Base-by-base conservation (phyloP, 2,113 vertebrate species). In the Oenanthe oenanthe region DNA sequence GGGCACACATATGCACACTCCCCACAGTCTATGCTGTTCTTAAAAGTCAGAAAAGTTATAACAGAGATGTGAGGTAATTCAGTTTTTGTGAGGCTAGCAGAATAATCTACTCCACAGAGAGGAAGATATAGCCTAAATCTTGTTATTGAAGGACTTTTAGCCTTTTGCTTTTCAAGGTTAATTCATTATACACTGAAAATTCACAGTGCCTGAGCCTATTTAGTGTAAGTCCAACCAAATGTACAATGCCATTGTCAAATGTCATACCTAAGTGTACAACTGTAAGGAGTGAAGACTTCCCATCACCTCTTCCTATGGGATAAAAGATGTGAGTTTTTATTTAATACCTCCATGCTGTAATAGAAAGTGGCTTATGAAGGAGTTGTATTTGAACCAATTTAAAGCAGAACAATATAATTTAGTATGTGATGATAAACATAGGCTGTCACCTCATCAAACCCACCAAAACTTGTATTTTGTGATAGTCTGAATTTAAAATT, bases 1-100 rank as follows among this genome's bases (percentile, higher is more conserved):
- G 19, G 13, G 29, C 7, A 12, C 40, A 34, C 0, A 2, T 24
- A 19, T 51, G 21, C 36, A 68, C 11, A 10, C 1, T 31, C 7
- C 26, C 21, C 20, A 60, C n/a, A 84, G 32, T 13, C 10, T 42
- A 26, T 6, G 17, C 8, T 83, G 31, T 5, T 71, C 67, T 77
- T 56, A 76, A 63, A 95, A 84, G 28, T 65, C 13, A 43, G 53
- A 12, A 72, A 53, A 81, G 7, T 53, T 81, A 63, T 62, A 47
- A 12, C 10, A 45, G 6, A 58, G 24, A 31, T 36, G 18, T 50
- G n/a, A 82, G 7, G 6, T 31, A 86, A 60, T 65, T 71, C 24
- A n/a, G 2, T 71, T 68, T 89, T 81, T 56, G 6, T 60, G n/a
- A 89, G 16, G 13, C 78, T 87, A 75, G 15, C 43, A 89, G 15